Base-by-base conservation (phyloP, 2,113 vertebrate species). In the Ciconia maguari region DNA sequence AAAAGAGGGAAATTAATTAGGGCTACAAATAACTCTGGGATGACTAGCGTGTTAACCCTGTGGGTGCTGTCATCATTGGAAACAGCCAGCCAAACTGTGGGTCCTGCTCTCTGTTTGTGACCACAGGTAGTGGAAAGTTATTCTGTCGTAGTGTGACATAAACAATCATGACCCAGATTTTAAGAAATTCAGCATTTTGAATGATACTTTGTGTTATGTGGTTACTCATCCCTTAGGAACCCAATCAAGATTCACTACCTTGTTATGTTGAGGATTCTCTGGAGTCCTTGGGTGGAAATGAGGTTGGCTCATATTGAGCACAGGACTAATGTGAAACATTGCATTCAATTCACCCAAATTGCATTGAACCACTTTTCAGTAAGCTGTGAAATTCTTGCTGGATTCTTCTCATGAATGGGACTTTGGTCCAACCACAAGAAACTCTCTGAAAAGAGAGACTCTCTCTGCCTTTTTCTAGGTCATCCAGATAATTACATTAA, bases 381-480 rank as follows among this genome's bases (percentile, higher is more conserved):
- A 91, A 90, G 36, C 91, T 94, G 80, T 91, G 89, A 95, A 92
- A 96, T 95, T 94, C 91, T 92, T 92, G 34, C 38, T 87, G 65
- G 91, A 91, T 92, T 61, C 61, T 92, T 94, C 70, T 94, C 57
- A 76, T 91, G 91, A 92, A 93, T 91, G 52, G 57, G 65, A 90
- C 83, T 81, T 91, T 24, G 72, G 91, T 96, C 74, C 77, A 92
- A 71, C 83, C 89, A 92, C 69, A 89, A 78, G 83, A 78, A 84
- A 91, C 27, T 58, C 57, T 60, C 83, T 91, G 77, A 92, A 92
- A 94, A 92, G 88, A 91, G 48, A 68, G 57, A 52, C 21, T 78
- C 30, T 89, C 62, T 83, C 71, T 82, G 87, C 42, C 60, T 93
- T 81, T 89, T 95, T 84, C 91, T 81, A 84, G 94, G 79, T 93